Conservation (phyloP, 1,140 invertebrate species). For the Drosophila neocordata region DNA sequence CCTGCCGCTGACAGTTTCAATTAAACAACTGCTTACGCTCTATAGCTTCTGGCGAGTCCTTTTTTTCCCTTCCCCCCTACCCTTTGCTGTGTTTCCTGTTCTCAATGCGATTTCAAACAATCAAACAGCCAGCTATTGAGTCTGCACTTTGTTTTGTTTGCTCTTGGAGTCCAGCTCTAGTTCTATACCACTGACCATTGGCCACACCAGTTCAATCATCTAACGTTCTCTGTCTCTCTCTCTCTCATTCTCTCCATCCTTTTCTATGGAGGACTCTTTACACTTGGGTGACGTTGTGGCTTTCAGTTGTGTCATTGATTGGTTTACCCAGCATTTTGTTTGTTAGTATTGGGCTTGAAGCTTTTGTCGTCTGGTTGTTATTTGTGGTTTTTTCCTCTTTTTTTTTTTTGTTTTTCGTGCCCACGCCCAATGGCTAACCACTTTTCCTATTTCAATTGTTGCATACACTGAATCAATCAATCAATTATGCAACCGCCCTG, state of each 20-base stretch:
- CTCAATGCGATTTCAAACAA: slow-evolving; percentile 37
- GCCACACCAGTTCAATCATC: slow-evolving; percentile 43
- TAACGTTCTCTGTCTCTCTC: neutral
- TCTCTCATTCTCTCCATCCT: neutral
- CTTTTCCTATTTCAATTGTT: slow-evolving; percentile 58
- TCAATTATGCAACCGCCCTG: slow-evolving; percentile 67
- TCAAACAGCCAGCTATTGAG: slow-evolving; percentile 27
- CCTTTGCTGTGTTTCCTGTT: neutral
- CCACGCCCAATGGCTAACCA: slow-evolving; percentile 34
- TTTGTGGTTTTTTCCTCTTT: slow-evolving; percentile 59
- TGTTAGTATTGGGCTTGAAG: slow-evolving; percentile 58
- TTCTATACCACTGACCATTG: slow-evolving; percentile 27
- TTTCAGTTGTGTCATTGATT: slow-evolving; percentile 78
- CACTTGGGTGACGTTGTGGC: slow-evolving; percentile 72
- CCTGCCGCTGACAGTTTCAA: slow-evolving; percentile 76
- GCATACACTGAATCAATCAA: slow-evolving; percentile 63
- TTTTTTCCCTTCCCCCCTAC: slow-evolving; percentile 11
- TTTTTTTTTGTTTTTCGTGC: slow-evolving; percentile 15
- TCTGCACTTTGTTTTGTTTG: slow-evolving; percentile 58
- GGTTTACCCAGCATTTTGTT: slow-evolving; percentile 76
- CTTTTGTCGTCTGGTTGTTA: slow-evolving; percentile 28
- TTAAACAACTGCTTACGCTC: slow-evolving; percentile 48
- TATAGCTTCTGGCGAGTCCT: slow-evolving; percentile 10
- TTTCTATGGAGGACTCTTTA: slow-evolving; percentile 29
- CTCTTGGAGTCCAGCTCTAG: slow-evolving; percentile 50